Percentiles rank a stretch among this genome's conserved stretches.
Evolutionary conservation across 23 tunicate species (phyloP).

Genomic region (Halocynthia roretzi): DNA sequence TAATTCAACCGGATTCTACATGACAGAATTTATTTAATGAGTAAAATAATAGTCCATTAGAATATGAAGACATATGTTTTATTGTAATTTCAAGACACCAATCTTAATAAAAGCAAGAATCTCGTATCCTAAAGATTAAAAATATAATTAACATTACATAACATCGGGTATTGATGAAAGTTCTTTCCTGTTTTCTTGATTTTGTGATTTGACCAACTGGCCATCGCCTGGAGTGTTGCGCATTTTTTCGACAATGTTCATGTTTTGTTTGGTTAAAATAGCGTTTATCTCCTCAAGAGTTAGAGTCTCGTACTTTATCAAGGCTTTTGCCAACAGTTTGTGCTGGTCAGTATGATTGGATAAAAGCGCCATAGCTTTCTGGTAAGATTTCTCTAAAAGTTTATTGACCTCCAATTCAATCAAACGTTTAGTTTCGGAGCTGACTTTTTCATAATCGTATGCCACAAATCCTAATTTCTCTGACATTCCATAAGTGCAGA

Average conservation of each 20-base stretch:
- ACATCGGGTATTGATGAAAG: too few relatives aligned
- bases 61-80: too few relatives aligned
- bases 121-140: too few relatives aligned
- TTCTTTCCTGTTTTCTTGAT: too few relatives aligned
- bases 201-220: too few relatives aligned
- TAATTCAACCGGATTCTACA: too few relatives aligned
- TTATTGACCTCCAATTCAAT: neutral
- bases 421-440: neutral
- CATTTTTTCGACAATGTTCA: slow-evolving; percentile 23
- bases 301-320: slow-evolving; percentile 23
- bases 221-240: neutral
- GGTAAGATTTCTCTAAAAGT: neutral
- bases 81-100: too few relatives aligned
- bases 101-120: too few relatives aligned
- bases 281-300: slow-evolving; percentile 22
- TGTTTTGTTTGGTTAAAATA: slow-evolving; percentile 13
- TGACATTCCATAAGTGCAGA: slow-evolving; percentile 13
- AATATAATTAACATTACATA: too few relatives aligned
- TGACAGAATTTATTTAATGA: too few relatives aligned
- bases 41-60: too few relatives aligned
- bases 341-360: slow-evolving; percentile 17
- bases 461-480: slow-evolving; percentile 29
- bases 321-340: slow-evolving; percentile 21
- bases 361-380: slow-evolving; percentile 14
- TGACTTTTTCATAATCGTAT: slow-evolving; percentile 9